Conservation (phyloP, 1,140 invertebrate species). For the Euura lappo region DNA sequence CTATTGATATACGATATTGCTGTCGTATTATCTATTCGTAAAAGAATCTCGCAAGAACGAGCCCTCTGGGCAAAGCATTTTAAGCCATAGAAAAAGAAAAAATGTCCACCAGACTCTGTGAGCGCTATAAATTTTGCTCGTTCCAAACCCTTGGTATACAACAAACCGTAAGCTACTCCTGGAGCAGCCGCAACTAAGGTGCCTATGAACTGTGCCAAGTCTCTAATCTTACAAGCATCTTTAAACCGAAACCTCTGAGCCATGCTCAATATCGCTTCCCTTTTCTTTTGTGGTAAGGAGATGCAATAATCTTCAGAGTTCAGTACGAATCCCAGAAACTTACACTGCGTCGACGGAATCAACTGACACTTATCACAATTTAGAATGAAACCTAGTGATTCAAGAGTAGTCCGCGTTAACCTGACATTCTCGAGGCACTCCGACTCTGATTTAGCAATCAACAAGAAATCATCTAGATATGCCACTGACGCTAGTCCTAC, state of each 20-base stretch:
- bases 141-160: too few relatives aligned
- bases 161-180: too few relatives aligned
- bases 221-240: too few relatives aligned
- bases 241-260: too few relatives aligned
- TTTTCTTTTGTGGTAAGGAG: not conserved
- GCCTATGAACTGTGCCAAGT: too few relatives aligned
- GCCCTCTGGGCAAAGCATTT: constrained; percentile 21
- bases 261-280: not conserved
- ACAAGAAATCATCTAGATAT: constrained; percentile 32
- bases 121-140: too few relatives aligned
- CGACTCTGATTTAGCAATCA: not conserved
- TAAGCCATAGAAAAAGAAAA: constrained; percentile 32
- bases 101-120: too few relatives aligned
- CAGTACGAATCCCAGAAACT: not conserved
- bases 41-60: constrained; percentile 31
- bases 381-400: constrained; percentile 12
- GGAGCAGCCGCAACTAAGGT: too few relatives aligned
- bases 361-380: constrained; percentile 16
- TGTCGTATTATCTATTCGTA: constrained; percentile 36
- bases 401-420: not conserved
- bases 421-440: too few relatives aligned
- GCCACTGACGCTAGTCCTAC: constrained; percentile 21
- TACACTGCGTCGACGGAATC: not conserved
- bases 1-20: constrained; percentile 27
- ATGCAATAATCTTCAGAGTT: not conserved